Conservation (phyloP, 2,888 invertebrate species). For the Epirrita christyi region DNA sequence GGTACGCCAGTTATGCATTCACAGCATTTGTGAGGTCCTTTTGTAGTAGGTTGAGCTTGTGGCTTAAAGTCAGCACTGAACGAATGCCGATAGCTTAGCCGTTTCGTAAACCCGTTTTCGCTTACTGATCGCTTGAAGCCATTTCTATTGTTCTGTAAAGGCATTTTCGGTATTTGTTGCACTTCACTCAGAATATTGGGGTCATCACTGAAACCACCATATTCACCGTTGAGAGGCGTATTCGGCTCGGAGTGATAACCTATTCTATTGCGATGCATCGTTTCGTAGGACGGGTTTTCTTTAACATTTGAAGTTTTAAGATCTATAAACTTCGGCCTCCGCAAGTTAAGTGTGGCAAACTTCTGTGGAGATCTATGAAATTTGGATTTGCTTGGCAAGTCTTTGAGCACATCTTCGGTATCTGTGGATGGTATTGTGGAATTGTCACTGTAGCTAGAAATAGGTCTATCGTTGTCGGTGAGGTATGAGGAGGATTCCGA, state of each 20-base stretch:
- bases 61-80: slow-evolving; percentile 76
- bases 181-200: slow-evolving; percentile 71
- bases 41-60: slow-evolving; percentile 49
- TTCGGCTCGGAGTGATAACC: slow-evolving; percentile 81
- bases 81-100: slow-evolving; percentile 79
- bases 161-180: slow-evolving; percentile 76
- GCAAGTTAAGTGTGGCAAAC: slow-evolving; percentile 76
- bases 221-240: slow-evolving; percentile 72
- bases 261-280: slow-evolving; percentile 72
- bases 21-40: slow-evolving; percentile 78
- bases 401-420: slow-evolving; percentile 78
- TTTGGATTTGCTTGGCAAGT: slow-evolving; percentile 77
- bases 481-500: slow-evolving; percentile 80
- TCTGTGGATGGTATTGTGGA: slow-evolving; percentile 80
- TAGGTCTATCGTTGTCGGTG: slow-evolving; percentile 79
- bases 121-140: slow-evolving; percentile 76
- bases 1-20: slow-evolving; percentile 79
- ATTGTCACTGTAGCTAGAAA: slow-evolving; percentile 81
- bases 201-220: slow-evolving; percentile 60
- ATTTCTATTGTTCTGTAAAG: slow-evolving; percentile 75
- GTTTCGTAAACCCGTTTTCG: slow-evolving; percentile 78
- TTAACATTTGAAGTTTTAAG: slow-evolving; percentile 60
- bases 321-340: slow-evolving; percentile 79
- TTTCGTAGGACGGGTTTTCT: slow-evolving; percentile 71
- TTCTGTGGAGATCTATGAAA: slow-evolving; percentile 81